Evolutionary conservation across 2,797 vertebrate genomes (phyloP).

Genomic region (Myotis myotis): DNA sequence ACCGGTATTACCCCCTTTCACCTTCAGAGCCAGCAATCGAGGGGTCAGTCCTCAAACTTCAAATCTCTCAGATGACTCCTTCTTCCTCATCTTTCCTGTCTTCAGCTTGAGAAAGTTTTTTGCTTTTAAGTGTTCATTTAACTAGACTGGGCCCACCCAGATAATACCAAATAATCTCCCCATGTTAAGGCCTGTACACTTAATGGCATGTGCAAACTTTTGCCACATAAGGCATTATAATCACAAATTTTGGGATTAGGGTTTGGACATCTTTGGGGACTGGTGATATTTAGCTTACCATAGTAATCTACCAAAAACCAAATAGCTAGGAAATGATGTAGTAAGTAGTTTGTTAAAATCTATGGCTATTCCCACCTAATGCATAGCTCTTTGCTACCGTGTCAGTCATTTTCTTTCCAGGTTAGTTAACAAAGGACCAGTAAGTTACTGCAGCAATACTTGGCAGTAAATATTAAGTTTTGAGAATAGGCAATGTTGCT

Average conservation of each 20-base stretch:
- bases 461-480: background rate
- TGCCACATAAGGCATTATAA: background rate
- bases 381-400: background rate
- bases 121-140: background rate
- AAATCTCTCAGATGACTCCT: background rate
- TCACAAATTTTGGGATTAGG: background rate
- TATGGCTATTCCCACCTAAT: background rate
- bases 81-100: background rate
- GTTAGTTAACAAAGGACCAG: background rate
- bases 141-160: background rate
- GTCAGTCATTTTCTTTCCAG: background rate
- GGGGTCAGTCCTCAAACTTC: background rate
- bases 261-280: background rate
- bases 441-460: background rate
- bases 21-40: background rate
- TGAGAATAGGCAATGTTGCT: slow-evolving; percentile 1
- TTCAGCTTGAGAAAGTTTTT: background rate
- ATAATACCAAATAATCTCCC: background rate
- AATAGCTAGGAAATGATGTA: background rate
- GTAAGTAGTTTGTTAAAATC: background rate
- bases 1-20: background rate
- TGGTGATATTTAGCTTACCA: background rate
- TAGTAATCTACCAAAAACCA: background rate
- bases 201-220: background rate
- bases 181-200: background rate